A percentile compares a stretch with the other conserved stretches of the same genome.
These are phyloP conservation scores for Seira sanloemensis DNA, from an alignment of 2,888 invertebrate species.

Conservation along the genomic window DNA sequence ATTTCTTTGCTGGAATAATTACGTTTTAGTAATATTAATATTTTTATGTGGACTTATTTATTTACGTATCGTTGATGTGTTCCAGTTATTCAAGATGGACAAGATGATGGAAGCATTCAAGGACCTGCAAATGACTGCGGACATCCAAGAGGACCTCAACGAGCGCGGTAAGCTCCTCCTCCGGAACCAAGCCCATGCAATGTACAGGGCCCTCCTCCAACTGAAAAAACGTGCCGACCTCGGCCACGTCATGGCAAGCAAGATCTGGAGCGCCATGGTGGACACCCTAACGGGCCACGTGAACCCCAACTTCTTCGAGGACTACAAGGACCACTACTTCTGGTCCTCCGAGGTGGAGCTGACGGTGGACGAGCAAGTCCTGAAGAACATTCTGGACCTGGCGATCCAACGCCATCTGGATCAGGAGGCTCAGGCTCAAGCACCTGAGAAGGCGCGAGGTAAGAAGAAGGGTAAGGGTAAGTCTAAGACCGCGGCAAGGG, in stretches of 20 bases:
- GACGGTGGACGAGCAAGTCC: not conserved
- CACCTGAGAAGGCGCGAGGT: not conserved
- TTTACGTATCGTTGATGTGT: too few relatives aligned
- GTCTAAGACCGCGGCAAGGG: not conserved
- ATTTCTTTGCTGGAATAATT: too few relatives aligned
- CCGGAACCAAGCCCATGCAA: not conserved
- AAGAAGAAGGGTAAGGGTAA: not conserved
- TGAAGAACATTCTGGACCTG: conserved; percentile 20
- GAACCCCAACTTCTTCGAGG: not conserved
- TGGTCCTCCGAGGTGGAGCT: not conserved
- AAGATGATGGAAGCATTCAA: too few relatives aligned
- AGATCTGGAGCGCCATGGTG: conserved; percentile 28
- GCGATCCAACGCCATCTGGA: not conserved
- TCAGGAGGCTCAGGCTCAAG: too few relatives aligned
- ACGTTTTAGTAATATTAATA: too few relatives aligned
- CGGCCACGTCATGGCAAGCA: not conserved
- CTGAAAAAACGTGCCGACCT: not conserved
- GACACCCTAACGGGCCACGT: conserved; percentile 18
- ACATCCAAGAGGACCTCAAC: not conserved
- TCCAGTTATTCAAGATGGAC: too few relatives aligned
- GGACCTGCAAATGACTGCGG: too few relatives aligned
- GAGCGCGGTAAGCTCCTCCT: not conserved
- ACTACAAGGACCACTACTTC: not conserved
- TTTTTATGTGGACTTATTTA: too few relatives aligned
- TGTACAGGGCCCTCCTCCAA: not conserved